A percentile compares a stretch with the other conserved stretches of the same genome.
phyloP scores from a whole-genome alignment of 2,113 vertebrate genomes.

The Periophthalmodon schlosseri region DNA sequence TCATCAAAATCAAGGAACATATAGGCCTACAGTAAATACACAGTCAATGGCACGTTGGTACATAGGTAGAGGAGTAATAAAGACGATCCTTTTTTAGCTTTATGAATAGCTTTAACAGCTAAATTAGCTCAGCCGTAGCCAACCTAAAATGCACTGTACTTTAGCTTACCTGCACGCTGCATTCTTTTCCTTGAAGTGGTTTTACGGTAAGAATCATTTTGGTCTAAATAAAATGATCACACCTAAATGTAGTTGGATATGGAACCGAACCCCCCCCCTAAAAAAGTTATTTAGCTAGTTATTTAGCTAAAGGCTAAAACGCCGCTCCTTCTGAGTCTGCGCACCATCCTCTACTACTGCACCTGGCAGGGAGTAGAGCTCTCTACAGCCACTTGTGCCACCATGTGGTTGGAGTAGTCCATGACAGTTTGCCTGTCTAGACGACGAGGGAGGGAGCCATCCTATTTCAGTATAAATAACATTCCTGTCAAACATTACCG shows the following conservation, averaged over 20 bases:
- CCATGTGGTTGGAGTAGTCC: constrained; percentile 7
- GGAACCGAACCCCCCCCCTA: background rate
- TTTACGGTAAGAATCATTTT: constrained; percentile 82
- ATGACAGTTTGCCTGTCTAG: background rate
- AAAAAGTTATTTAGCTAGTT: constrained; percentile 1
- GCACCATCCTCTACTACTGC: constrained; percentile 54
- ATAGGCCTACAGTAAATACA: background rate
- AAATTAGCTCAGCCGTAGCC: background rate
- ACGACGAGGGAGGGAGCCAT: too few species aligned
- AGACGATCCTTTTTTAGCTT: background rate
- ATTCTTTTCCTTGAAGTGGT: constrained; percentile 81
- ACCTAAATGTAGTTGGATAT: background rate
- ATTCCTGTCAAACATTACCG: background rate
- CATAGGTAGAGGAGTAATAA: background rate
- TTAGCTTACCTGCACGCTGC: constrained; percentile 74
- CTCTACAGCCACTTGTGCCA: constrained; percentile 8
- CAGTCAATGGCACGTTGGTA: background rate
- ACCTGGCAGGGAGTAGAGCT: background rate
- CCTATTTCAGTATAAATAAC: background rate
- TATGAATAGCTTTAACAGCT: background rate
- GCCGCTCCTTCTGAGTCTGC: background rate
- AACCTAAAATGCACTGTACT: background rate
- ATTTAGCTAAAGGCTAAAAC: constrained; percentile 24
- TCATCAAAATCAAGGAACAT: background rate
- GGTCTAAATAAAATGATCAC: constrained; percentile 13